Evolutionary conservation across 2,797 vertebrate species (phyloP).

Genomic region (Hemitrygon akajei): DNA sequence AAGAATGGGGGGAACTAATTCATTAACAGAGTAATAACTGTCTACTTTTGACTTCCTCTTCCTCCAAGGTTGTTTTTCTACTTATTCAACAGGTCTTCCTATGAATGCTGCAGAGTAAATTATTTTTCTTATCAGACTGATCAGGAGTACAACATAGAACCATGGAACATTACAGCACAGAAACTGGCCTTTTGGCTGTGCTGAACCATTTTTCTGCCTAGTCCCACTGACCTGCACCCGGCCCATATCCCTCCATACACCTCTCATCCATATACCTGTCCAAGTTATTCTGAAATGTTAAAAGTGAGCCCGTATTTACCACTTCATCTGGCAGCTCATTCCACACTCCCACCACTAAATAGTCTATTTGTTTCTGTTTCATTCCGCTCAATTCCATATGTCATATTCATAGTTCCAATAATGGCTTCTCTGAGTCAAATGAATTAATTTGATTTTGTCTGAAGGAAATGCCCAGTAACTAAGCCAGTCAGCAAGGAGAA

Average conservation of each 20-base stretch:
- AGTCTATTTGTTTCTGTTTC: neutral
- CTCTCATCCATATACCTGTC: too few relatives aligned
- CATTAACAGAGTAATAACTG: neutral
- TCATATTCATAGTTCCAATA: neutral
- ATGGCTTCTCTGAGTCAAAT: neutral
- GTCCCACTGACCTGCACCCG: too few relatives aligned
- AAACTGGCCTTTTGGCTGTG: too few relatives aligned
- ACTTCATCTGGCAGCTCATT: too few relatives aligned
- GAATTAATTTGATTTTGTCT: neutral
- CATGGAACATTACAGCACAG: too few relatives aligned
- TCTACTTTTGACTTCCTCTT: neutral
- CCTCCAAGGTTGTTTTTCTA: neutral
- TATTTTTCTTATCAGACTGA: neutral
- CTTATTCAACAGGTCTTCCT: neutral
- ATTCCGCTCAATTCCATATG: neutral
- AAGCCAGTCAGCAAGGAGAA: neutral
- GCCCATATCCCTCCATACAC: too few relatives aligned
- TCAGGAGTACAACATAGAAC: too few relatives aligned
- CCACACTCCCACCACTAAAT: too few relatives aligned
- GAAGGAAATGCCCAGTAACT: neutral
- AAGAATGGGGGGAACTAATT: neutral
- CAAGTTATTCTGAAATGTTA: too few relatives aligned
- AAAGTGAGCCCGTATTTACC: too few relatives aligned
- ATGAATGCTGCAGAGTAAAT: neutral
- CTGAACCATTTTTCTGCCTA: too few relatives aligned